Base-by-base conservation (phyloP, 2,113 vertebrate species). In the Nibea albiflora region DNA sequence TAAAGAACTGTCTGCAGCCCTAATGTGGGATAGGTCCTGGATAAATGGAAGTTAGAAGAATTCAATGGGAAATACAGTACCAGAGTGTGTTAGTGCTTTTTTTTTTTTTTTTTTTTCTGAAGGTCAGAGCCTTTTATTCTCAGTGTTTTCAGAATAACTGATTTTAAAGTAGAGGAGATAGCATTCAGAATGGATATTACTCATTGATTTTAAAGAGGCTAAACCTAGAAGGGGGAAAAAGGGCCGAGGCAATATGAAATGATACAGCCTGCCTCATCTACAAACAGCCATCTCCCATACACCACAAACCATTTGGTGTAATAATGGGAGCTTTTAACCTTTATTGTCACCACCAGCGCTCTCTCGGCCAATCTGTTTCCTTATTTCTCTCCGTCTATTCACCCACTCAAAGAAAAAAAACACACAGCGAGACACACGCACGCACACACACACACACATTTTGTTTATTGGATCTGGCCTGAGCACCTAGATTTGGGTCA, bases 321-420 rank as follows among this genome's bases (percentile, higher is more conserved):
- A 88, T 91, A 91, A 83, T 65, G 61, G 73, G 58, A 86, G 81
- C 77, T 76, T 88, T 93, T 73, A 86, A 82, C 81, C 62, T 67
- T 84, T 73, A 65, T 68, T 84, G 80, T 84, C 85, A 60, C 57
- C 53, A 61, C 67, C 74, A 58, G 31, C 31, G 72, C 49, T 58
- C 44, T 54, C 62, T 77, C 47, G 44, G 67, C 47, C 39, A 65
- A 73, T 85, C 72, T 42, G 62, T 63, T 80, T 56, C 73, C 12
- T 76, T 61, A 70, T 90, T 90, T 66, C 47, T 76, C 50, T 44
- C 35, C 28, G 26, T 71, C 26, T 68, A 26, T 61, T 68, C 47
- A 66, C 50, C 8, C 39, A 66, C 74, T 81, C 65, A 72, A 73
- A 77, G 61, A 49, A 24, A 2, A 35, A 75, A 79, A 73, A 81